Percentiles rank a stretch among this genome's conserved stretches.
Conservation (phyloP, 1,140 invertebrate species). For the Dreissena rostriformis region DNA sequence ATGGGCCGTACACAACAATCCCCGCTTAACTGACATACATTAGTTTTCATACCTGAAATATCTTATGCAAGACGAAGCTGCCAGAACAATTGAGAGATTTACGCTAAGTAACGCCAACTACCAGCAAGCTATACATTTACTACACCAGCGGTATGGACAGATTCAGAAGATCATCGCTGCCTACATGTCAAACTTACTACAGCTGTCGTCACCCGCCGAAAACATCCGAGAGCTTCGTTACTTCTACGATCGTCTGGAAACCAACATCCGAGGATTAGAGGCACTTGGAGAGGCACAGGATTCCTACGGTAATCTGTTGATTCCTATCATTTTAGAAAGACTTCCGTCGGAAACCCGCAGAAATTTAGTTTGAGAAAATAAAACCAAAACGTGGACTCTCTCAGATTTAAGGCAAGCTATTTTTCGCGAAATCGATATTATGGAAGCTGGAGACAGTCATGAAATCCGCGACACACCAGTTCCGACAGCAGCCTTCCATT, state of each 20-base stretch:
- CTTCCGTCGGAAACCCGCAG: neutral
- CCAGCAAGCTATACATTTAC: neutral
- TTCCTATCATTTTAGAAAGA: slow-evolving; percentile 14
- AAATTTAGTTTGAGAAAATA: neutral
- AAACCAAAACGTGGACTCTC: no score
- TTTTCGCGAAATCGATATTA: no score
- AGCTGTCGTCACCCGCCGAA: neutral
- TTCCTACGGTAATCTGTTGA: slow-evolving; percentile 13
- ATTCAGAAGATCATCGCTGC: neutral
- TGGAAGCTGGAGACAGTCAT: no score
- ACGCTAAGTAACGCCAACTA: neutral
- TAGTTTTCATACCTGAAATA: slow-evolving; percentile 21
- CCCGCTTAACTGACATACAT: slow-evolving; percentile 4
- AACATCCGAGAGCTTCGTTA: neutral
- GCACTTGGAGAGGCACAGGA: slow-evolving; percentile 2
- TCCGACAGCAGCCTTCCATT: no score
- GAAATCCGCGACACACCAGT: no score
- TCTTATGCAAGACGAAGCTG: slow-evolving; percentile 2
- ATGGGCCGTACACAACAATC: slow-evolving; percentile 4
- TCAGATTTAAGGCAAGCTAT: no score
- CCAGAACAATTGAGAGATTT: neutral
- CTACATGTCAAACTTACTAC: neutral
- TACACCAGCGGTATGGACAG: neutral
- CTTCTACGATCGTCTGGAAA: neutral
- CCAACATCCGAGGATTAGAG: neutral